Evolutionary conservation across 30 jellyfish, hydroid and myxozoan species (phyloP).

Genomic region (Aurelia aurita): DNA sequence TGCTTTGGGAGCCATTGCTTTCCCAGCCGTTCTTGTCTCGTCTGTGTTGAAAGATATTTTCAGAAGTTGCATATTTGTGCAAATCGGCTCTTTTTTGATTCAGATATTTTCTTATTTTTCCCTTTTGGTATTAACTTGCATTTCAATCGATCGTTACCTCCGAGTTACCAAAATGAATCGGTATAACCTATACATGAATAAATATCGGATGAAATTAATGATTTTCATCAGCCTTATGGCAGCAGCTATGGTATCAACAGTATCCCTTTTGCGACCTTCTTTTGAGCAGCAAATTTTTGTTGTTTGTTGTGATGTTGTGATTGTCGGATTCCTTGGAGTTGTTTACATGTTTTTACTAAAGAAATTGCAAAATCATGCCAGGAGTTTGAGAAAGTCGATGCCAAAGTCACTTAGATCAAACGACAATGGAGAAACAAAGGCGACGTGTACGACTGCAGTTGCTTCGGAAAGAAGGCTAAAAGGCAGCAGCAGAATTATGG

Average conservation of each 20-base stretch:
- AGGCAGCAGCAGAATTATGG: too few relatives aligned
- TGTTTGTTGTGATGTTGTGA: background rate
- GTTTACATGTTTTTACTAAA: too few relatives aligned
- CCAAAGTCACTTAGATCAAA: too few relatives aligned
- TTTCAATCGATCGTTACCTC: conserved; percentile 43
- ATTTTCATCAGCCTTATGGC: conserved; percentile 16
- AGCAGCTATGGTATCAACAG: conserved; percentile 11
- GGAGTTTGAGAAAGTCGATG: too few relatives aligned
- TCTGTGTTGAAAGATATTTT: background rate
- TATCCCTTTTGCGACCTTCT: background rate
- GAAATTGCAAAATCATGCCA: too few relatives aligned
- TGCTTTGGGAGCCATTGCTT: conserved; percentile 33
- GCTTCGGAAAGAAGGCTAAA: too few relatives aligned
- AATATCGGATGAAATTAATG: conserved; percentile 36
- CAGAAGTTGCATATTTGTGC: conserved; percentile 24
- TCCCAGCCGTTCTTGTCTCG: conserved; percentile 17
- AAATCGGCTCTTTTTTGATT: conserved; percentile 3
- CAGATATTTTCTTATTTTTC: conserved; percentile 48
- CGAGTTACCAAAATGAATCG: conserved; percentile 48
- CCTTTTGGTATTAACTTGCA: conserved; percentile 25
- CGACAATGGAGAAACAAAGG: too few relatives aligned
- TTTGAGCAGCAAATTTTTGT: conserved; percentile 17
- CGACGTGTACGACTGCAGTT: too few relatives aligned
- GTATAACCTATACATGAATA: conserved; percentile 54
- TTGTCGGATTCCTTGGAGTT: too few relatives aligned